Conservation (phyloP, 2,797 vertebrate species). For the Poecilia velifera region DNA sequence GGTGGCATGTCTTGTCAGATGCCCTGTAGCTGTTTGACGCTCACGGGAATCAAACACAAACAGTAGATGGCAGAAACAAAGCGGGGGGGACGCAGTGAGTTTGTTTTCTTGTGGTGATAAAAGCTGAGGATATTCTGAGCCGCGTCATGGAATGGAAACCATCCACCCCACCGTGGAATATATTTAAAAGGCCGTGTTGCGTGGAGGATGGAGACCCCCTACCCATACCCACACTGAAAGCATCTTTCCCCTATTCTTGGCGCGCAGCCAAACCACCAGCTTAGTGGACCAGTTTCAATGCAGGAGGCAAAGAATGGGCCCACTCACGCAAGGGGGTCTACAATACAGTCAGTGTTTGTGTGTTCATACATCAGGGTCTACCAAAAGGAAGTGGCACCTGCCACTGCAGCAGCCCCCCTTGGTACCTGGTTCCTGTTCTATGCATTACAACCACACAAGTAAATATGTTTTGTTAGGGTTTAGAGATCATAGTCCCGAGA, state of each 20-base stretch:
- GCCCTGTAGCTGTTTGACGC: too few relatives aligned
- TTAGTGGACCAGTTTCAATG: slow-evolving; percentile 62
- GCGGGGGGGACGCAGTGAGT: background rate
- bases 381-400: slow-evolving; percentile 53
- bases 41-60: background rate
- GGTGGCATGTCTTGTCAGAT: background rate
- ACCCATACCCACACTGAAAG: slow-evolving; percentile 5
- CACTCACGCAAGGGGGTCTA: slow-evolving; percentile 61
- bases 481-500: background rate
- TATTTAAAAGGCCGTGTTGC: slow-evolving; percentile 40
- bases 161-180: background rate
- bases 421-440: slow-evolving; percentile 16
- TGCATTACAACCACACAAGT: background rate
- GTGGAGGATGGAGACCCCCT: background rate
- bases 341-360: slow-evolving; percentile 65
- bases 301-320: slow-evolving; percentile 59
- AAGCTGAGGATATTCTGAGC: background rate
- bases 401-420: slow-evolving; percentile 20
- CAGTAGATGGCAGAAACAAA: background rate
- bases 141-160: background rate
- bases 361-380: slow-evolving; percentile 45
- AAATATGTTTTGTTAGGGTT: background rate
- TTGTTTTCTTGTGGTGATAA: background rate
- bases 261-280: slow-evolving; percentile 61
- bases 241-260: slow-evolving; percentile 47